Evolutionary conservation across 2,113 vertebrate genomes (phyloP), one percentile per base, ranked within the genome.

Genomic region (Pelobates fuscus): DNA sequence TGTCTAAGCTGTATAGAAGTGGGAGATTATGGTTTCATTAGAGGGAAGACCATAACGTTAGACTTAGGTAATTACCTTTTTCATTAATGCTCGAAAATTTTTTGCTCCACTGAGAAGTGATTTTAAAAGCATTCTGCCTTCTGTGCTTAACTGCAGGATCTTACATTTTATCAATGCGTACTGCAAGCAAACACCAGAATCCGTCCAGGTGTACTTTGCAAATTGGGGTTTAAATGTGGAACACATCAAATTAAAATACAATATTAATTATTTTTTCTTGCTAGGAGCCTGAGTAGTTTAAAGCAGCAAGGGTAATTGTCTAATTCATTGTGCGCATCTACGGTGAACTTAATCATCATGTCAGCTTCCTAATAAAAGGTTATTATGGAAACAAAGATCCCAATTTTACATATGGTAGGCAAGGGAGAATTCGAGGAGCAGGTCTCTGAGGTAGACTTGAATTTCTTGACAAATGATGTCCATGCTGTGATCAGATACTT

Each of bases 351-450:
- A 97, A 98, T 98, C 95, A 98, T 96, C 93, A 93, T 96, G 95
- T 97, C 97, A 97, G 94, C 91, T 93, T 91, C 90, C 94, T 96
- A 96, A 98, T 97, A 96, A 96, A 97, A 95, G 94, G 95, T 97
- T 97, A 98, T 97, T 95, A 96, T 90, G 92, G 93, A 95, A 94
- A 95, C 95, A 96, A 94, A 97, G 96, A 96, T 96, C 91, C 94
- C 92, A 93, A 92, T 98, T 98, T 96, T 96, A 96, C 94, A 96
- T 96, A 95, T 95, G 94, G 95, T 95, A 93, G 93, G 92, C 93
- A 92, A 91, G 90, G 92, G 93, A 94, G 94, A 94, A 94, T 93
- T 90, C 82, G 82, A 91, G 83, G 90, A 92, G 90, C 88, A 59
- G 83, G 94, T 96, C 95, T 98, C 94, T 77, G 89, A 95, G 95